These are phyloP conservation scores for Oryzias dopingdopingensis DNA, from an alignment of 2,797 vertebrate genomes.

Conservation along the genomic window DNA sequence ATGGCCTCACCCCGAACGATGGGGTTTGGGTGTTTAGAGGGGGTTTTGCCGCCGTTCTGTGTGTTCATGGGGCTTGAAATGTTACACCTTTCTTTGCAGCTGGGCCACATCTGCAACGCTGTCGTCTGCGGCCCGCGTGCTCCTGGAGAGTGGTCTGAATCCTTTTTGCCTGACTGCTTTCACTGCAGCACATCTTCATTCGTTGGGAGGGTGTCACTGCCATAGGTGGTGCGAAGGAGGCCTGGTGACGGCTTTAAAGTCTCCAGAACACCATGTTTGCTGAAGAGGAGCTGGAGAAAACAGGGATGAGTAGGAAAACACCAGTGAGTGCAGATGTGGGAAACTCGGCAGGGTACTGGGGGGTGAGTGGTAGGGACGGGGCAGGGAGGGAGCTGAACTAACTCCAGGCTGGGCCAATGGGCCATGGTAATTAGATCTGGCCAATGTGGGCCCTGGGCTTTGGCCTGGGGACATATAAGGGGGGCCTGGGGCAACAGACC, in stretches of 20 bases:
- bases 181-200: constrained; percentile 29
- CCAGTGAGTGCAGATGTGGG: constrained; percentile 81
- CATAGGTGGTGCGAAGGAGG: no score
- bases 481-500: constrained; percentile 74
- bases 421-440: constrained; percentile 88
- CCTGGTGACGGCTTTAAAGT: no score
- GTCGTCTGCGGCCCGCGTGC: constrained; percentile 73
- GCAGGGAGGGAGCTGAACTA: constrained; percentile 76
- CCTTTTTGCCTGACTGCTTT: constrained; percentile 53
- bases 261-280: background rate
- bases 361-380: constrained; percentile 58
- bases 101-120: constrained; percentile 94
- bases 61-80: constrained; percentile 86
- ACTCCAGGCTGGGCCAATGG: constrained; percentile 76
- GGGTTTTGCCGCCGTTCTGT: constrained; percentile 73
- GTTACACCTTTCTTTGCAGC: constrained; percentile 88
- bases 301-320: constrained; percentile 74
- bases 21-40: constrained; percentile 64
- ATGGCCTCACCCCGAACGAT: constrained; percentile 59
- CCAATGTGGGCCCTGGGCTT: constrained; percentile 83
- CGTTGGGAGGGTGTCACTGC: constrained; percentile 5
- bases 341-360: constrained; percentile 79
- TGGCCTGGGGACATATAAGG: constrained; percentile 84
- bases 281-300: constrained; percentile 18
- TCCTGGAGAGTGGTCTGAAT: constrained; percentile 32